Evolutionary conservation across 2,888 invertebrate genomes (phyloP).

Genomic region (Geotrupes spiniger): DNA sequence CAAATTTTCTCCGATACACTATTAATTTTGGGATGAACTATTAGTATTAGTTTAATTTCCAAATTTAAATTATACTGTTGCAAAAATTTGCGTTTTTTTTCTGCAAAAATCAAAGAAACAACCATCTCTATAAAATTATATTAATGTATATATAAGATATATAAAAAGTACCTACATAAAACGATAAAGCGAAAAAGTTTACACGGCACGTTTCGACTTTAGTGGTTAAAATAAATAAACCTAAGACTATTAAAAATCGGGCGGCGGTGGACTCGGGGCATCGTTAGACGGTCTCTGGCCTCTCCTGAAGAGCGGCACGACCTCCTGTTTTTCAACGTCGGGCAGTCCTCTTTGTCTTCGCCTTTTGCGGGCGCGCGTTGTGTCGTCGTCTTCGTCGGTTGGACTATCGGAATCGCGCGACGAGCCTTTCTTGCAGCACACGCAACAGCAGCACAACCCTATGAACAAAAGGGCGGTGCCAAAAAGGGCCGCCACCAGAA

Average conservation of each 20-base stretch:
- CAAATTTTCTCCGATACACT: no score
- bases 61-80: no score
- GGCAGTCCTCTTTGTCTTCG: slow-evolving; percentile 10
- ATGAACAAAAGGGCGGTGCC: slow-evolving; percentile 9
- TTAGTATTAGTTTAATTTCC: no score
- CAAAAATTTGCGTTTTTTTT: no score
- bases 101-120: no score
- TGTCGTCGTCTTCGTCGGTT: slow-evolving; percentile 10
- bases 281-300: slow-evolving; percentile 12
- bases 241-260: slow-evolving; percentile 28
- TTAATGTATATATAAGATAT: no score
- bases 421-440: slow-evolving; percentile 9
- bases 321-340: slow-evolving; percentile 26
- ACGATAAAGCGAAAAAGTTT: no score
- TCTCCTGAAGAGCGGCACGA: slow-evolving; percentile 11
- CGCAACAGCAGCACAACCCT: slow-evolving; percentile 9
- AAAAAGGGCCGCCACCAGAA: slow-evolving; percentile 12
- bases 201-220: no score
- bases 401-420: neutral
- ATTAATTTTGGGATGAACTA: no score
- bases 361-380: neutral
- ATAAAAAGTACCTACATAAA: no score
- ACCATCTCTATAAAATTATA: no score
- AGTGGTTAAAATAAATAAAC: no score
- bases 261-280: slow-evolving; percentile 34